A percentile compares a stretch with the other conserved stretches of the same genome.
Evolutionary conservation across 1,140 invertebrate genomes (phyloP).

Genomic region (Drosophila seguyi): DNA sequence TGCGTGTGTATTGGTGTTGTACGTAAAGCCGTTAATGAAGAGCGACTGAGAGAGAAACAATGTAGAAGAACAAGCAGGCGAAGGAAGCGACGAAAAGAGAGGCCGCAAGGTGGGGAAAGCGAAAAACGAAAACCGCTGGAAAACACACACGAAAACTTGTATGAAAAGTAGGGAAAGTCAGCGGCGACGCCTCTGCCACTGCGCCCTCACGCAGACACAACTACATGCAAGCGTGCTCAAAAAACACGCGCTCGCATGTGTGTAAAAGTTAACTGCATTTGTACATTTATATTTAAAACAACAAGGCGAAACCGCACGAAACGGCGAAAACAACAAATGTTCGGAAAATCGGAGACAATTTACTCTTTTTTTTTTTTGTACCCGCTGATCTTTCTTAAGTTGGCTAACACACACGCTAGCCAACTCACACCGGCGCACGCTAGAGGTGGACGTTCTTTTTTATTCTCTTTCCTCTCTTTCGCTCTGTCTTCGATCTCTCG

Average conservation of each 20-base stretch:
- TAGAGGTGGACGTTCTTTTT: slow-evolving; percentile 10
- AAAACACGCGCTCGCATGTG: slow-evolving; percentile 37
- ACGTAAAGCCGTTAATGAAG: slow-evolving; percentile 37
- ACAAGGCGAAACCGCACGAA: slow-evolving; percentile 15
- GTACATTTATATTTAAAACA: neutral
- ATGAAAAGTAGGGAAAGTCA: slow-evolving; percentile 59
- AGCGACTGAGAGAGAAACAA: slow-evolving; percentile 26
- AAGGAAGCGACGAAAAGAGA: slow-evolving; percentile 25
- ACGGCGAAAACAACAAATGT: slow-evolving; percentile 1
- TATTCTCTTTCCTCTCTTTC: slow-evolving; percentile 7
- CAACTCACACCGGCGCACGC: slow-evolving; percentile 5
- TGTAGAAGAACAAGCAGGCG: slow-evolving; percentile 26
- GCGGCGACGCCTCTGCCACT: slow-evolving; percentile 32
- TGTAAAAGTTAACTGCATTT: slow-evolving; percentile 38
- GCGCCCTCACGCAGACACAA: slow-evolving; percentile 27
- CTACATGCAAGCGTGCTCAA: slow-evolving; percentile 16
- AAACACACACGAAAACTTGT: slow-evolving; percentile 61
- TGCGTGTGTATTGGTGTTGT: slow-evolving; percentile 29
- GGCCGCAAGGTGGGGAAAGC: slow-evolving; percentile 58
- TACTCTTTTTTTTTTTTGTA: slow-evolving; percentile 14
- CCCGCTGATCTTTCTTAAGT: slow-evolving; percentile 17
- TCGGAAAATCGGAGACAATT: slow-evolving; percentile 3
- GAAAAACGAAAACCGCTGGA: slow-evolving; percentile 45
- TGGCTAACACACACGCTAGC: slow-evolving; percentile 32
- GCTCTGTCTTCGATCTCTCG: slow-evolving; percentile 9